phyloP scores from a whole-genome alignment of 2,888 invertebrate species.

The Tribolium freemani region DNA sequence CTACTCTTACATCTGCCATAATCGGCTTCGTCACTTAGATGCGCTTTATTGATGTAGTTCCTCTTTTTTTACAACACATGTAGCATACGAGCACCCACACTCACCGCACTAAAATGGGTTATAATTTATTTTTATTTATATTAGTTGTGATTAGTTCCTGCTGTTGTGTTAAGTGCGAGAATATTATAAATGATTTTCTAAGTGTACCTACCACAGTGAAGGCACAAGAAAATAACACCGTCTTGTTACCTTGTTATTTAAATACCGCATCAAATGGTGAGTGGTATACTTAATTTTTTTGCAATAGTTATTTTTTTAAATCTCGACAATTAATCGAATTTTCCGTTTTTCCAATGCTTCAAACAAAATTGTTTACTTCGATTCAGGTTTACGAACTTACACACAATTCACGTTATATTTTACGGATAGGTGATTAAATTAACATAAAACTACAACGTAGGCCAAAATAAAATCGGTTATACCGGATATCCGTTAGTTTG shows the following conservation, averaged over 20 bases:
- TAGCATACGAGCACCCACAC: slow-evolving; percentile 24
- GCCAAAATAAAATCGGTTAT: background rate
- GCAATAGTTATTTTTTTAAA: background rate
- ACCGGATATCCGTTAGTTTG: background rate
- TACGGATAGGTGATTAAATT: background rate
- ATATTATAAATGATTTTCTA: slow-evolving; percentile 68
- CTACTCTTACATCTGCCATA: slow-evolving; percentile 46
- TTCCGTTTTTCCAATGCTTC: too few species aligned
- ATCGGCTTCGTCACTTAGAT: slow-evolving; percentile 39
- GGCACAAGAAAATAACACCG: slow-evolving; percentile 83
- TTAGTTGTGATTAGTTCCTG: slow-evolving; percentile 40
- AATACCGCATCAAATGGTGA: slow-evolving; percentile 75
- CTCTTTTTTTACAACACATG: slow-evolving; percentile 28
- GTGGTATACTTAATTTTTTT: background rate
- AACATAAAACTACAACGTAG: background rate
- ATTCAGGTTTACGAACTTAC: too few species aligned
- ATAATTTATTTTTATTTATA: slow-evolving; percentile 38
- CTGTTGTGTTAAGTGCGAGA: slow-evolving; percentile 34
- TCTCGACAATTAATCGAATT: background rate
- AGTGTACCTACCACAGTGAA: slow-evolving; percentile 83
- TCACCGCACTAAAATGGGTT: slow-evolving; percentile 17
- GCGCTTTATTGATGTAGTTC: slow-evolving; percentile 39
- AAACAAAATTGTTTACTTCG: too few species aligned
- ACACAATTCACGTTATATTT: background rate
- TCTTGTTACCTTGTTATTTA: slow-evolving; percentile 83